Evolutionary conservation across 2,888 invertebrate genomes (phyloP).

Genomic region (Cheilosia variabilis): DNA sequence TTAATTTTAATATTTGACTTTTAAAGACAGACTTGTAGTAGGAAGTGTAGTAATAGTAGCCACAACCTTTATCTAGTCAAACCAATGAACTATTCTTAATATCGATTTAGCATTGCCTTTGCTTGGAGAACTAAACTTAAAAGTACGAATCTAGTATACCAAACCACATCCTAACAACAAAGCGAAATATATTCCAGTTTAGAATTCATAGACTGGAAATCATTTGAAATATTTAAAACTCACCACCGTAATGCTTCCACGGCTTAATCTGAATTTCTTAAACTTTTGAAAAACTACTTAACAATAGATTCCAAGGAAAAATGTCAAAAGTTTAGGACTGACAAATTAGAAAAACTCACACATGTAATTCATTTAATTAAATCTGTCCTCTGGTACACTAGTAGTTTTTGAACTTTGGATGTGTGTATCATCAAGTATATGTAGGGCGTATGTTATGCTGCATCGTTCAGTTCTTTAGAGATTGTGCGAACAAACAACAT

Average conservation of each 20-base stretch:
- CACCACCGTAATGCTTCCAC: background rate
- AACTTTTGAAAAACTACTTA: constrained; percentile 2
- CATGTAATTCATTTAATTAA: constrained; percentile 17
- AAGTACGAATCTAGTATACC: too few species aligned
- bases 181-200: background rate
- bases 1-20: too few species aligned
- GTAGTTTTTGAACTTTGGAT: background rate
- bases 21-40: too few species aligned
- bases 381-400: background rate
- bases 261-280: background rate
- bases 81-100: too few species aligned
- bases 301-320: background rate
- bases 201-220: background rate
- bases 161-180: too few species aligned
- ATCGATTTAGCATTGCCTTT: too few species aligned
- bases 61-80: too few species aligned
- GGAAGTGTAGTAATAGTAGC: too few species aligned
- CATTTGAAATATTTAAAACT: background rate
- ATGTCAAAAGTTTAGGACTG: background rate
- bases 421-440: background rate
- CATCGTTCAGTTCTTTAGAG: background rate
- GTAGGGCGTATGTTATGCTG: background rate
- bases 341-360: constrained; percentile 17
- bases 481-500: background rate
- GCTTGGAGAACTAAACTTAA: too few species aligned